Base-by-base conservation (phyloP, 2,888 invertebrate genomes). In the Cremastobaeus sp. region DNA sequence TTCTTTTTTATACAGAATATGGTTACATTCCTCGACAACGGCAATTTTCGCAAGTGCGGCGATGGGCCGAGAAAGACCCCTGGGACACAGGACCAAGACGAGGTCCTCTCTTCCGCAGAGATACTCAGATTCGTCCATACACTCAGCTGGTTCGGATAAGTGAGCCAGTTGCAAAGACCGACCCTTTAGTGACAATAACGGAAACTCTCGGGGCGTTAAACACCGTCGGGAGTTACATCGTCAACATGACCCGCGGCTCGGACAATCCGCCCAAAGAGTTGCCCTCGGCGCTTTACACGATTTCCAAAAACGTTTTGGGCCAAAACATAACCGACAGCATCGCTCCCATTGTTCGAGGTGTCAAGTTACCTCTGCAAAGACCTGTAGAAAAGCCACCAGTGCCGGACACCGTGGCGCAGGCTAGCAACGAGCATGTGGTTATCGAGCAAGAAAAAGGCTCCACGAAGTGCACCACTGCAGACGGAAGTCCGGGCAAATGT, bases 201-300 rank as follows among this genome's bases (percentile, higher is more conserved):
- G 92, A 92, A 84, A 92, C 92, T 0, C 84, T 92, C 2, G 95
- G 95, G 25, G 96, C 96, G 2, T 90, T 96, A 11, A 96, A 96
- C 78, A 95, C 95, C 1, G 94, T 96, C 0, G 96, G 96, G 0
- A 92, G 93, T 83, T 95, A 94, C 84, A 90, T 96, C 76, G 94
- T 96, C 0, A 95, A 95, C 81, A 94, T 95, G 90, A 95, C 93
- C 0, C 88, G 92, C 5, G 89, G 88, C 12, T 83, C 84, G 0
- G 82, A 83, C 25, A 84, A 83, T 59, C 86, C 87, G 1, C 88
- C 90, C 1, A 89, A 91, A 74, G 91, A 91, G 78, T 87, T 95
- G 21, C 93, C 94, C 9, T 91, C 92, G 78, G 95, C 95, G 2
- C 88, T 95, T 43, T 94, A 94, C 83, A 94, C 94, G 0, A 91